phyloP scores from a whole-genome alignment of 2,888 invertebrate species.

The Pyrocoelia pectoralis region DNA sequence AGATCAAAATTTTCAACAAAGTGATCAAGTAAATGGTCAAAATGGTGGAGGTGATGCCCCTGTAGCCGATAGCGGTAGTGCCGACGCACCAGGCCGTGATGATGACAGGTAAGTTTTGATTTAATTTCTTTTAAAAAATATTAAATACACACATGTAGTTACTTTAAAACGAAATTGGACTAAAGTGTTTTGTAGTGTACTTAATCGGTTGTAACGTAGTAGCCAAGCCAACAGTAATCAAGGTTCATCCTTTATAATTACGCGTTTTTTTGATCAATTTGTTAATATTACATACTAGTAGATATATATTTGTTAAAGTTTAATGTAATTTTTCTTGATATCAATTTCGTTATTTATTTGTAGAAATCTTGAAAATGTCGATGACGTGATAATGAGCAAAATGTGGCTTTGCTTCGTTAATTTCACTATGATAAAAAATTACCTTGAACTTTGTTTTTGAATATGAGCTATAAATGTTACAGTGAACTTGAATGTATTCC shows the following conservation, averaged over 20 bases:
- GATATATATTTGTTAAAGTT: background rate
- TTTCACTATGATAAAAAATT: background rate
- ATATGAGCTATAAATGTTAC: constrained; percentile 2
- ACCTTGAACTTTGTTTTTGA: constrained; percentile 10
- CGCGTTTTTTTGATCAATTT: constrained; percentile 3
- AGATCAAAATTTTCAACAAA: constrained; percentile 70
- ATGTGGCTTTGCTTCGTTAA: background rate
- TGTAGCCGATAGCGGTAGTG: constrained; percentile 73
- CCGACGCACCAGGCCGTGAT: constrained; percentile 80
- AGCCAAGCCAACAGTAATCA: constrained; percentile 1
- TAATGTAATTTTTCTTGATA: constrained; percentile 4
- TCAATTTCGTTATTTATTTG: background rate
- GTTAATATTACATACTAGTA: background rate
- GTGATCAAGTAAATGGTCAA: constrained; percentile 53
- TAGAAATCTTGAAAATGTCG: background rate
- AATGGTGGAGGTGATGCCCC: constrained; percentile 75
- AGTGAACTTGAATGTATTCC: background rate
- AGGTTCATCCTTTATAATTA: constrained; percentile 6
- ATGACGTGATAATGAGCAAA: background rate
- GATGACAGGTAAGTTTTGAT: constrained; percentile 74
- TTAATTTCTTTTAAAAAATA: constrained; percentile 19
- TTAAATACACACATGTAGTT: constrained; percentile 8
- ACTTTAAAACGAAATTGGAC: constrained; percentile 3
- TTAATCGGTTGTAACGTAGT: constrained; percentile 2
- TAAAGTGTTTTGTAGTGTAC: background rate